Conservation (phyloP, 2,113 vertebrate species). For the Festucalex cinctus region DNA sequence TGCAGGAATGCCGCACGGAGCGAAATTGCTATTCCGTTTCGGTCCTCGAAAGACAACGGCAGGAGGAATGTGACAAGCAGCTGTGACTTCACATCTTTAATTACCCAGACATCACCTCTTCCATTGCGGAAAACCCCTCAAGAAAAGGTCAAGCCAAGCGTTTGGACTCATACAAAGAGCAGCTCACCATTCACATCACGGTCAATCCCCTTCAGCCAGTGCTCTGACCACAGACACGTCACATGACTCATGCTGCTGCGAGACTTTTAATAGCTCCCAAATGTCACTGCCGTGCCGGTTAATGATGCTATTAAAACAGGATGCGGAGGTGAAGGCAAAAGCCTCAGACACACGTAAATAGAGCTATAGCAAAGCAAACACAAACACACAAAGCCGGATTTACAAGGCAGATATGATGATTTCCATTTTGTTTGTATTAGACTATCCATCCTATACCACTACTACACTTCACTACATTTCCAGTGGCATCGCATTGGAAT, state of each 20-base stretch:
- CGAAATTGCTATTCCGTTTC: constrained; percentile 8
- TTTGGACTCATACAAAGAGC: constrained; percentile 48
- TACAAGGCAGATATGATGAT: not conserved
- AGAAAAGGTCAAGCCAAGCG: constrained; percentile 66
- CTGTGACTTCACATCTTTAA: constrained; percentile 47
- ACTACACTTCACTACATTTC: no score
- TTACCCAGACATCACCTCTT: constrained; percentile 56
- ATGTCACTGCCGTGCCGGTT: constrained; percentile 47
- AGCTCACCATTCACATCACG: constrained; percentile 53
- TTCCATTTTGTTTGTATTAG: not conserved
- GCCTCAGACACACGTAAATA: not conserved
- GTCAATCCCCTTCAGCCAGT: constrained; percentile 27
- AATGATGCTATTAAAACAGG: constrained; percentile 23
- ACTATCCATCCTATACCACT: not conserved
- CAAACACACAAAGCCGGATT: not conserved
- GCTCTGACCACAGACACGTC: constrained; percentile 39
- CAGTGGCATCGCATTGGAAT: no score
- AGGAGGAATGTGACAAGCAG: constrained; percentile 23
- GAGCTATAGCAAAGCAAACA: not conserved
- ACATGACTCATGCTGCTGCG: constrained; percentile 55
- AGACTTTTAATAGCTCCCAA: constrained; percentile 40
- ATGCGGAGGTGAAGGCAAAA: constrained; percentile 15
- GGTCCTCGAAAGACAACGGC: not conserved
- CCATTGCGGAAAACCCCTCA: constrained; percentile 23
- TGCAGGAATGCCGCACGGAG: constrained; percentile 8